Conservation (phyloP, 2,888 invertebrate genomes). For the Meiosimyza platycephala region DNA sequence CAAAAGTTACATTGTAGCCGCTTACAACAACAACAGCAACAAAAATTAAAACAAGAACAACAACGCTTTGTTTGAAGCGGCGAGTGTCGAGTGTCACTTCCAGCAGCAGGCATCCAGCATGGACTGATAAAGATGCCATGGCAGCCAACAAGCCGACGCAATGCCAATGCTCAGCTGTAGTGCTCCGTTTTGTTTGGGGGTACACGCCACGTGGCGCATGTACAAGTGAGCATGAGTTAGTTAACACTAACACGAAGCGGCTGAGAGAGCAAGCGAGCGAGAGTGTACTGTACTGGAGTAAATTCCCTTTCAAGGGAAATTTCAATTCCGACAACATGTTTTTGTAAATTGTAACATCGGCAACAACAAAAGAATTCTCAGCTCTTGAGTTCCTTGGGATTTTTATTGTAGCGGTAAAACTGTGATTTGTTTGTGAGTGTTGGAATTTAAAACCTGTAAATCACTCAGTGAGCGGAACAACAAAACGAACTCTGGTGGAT, state of each 20-base stretch:
- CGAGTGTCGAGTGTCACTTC: too few species aligned
- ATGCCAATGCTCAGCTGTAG: conserved; percentile 7
- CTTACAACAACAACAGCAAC: too few species aligned
- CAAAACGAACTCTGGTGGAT: too few species aligned
- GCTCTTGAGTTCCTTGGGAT: conserved; percentile 27
- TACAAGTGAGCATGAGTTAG: neutral
- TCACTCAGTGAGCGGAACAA: conserved; percentile 22
- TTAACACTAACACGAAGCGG: neutral
- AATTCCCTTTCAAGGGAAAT: conserved; percentile 4
- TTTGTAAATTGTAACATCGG: neutral
- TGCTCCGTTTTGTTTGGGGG: too few species aligned
- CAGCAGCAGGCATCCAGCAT: too few species aligned
- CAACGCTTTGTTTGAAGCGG: too few species aligned
- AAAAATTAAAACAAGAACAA: too few species aligned
- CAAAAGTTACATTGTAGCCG: too few species aligned
- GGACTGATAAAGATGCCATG: conserved; percentile 61
- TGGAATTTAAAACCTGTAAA: conserved; percentile 37
- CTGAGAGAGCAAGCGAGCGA: neutral
- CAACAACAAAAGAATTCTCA: conserved; percentile 10
- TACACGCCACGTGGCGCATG: conserved; percentile 13
- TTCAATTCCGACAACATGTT: conserved; percentile 16
- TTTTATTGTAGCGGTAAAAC: conserved; percentile 38
- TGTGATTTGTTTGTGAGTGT: conserved; percentile 40
- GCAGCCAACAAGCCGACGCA: conserved; percentile 49
- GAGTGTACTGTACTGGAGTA: neutral